These are phyloP conservation scores for Macroramphosus scolopax DNA, from an alignment of 2,797 vertebrate species.

Conservation along the genomic window DNA sequence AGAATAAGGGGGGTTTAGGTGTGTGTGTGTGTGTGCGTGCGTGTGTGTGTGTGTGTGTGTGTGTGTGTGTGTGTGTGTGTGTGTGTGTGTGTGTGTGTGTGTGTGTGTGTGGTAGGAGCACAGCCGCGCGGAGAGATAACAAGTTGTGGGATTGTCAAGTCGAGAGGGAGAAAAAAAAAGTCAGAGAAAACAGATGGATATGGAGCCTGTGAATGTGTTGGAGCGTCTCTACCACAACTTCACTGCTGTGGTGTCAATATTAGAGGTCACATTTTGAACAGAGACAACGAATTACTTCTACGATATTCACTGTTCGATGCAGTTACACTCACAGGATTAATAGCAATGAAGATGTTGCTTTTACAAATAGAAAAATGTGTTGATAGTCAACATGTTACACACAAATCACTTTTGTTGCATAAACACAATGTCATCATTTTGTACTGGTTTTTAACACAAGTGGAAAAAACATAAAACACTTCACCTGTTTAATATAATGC, in stretches of 20 bases:
- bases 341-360: background rate
- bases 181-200: constrained; percentile 69
- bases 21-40: constrained; percentile 12
- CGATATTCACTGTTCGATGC: no score
- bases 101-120: no score
- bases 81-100: constrained; percentile 28
- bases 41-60: constrained; percentile 13
- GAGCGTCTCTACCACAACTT: no score
- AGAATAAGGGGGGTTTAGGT: constrained; percentile 20
- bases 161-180: constrained; percentile 49
- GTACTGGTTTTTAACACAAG: background rate
- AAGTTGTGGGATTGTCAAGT: constrained; percentile 72
- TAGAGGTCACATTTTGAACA: no score
- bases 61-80: constrained; percentile 28
- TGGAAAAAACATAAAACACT: no score
- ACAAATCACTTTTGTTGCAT: constrained; percentile 19
- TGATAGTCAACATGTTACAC: constrained; percentile 29
- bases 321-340: background rate
- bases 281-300: no score
- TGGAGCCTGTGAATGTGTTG: constrained; percentile 9
- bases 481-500: no score
- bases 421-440: constrained; percentile 6
- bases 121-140: constrained; percentile 74
- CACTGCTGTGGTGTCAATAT: no score
- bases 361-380: constrained; percentile 17